Evolutionary conservation across 2,888 invertebrate genomes (phyloP).

Genomic region (Meteorus colon): DNA sequence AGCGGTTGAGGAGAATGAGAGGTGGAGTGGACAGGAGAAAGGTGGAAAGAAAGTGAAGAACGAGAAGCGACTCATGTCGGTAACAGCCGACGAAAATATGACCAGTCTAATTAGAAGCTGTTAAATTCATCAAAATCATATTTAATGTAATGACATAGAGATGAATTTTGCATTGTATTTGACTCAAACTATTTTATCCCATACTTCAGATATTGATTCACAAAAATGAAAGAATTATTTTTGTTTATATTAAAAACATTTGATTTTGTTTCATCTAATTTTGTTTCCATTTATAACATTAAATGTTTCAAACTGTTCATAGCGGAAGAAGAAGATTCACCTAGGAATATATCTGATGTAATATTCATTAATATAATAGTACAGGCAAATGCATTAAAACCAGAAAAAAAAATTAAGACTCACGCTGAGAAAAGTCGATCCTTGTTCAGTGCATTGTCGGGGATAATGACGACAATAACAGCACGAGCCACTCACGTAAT

Average conservation of each 20-base stretch:
- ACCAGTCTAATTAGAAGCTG: conserved; percentile 66
- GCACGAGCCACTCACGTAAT: conserved; percentile 47
- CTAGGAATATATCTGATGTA: too few species aligned
- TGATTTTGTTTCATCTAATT: not conserved
- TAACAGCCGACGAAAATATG: conserved; percentile 55
- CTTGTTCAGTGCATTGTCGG: conserved; percentile 48
- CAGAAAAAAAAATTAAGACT: not conserved
- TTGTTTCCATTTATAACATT: too few species aligned
- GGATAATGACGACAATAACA: conserved; percentile 59
- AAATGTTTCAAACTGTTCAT: not conserved
- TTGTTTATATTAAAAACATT: not conserved
- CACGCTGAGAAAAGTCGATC: not conserved
- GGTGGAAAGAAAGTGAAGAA: conserved; percentile 10
- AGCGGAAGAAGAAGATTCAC: not conserved
- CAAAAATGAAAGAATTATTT: too few species aligned
- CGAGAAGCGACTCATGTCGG: not conserved
- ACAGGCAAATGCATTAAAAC: not conserved
- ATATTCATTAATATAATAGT: too few species aligned
- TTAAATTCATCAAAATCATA: conserved; percentile 67
- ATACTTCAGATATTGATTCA: too few species aligned
- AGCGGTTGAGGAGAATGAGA: conserved; percentile 22
- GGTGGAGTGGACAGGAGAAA: conserved; percentile 22
- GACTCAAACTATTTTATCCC: not conserved
- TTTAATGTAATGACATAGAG: conserved; percentile 49
- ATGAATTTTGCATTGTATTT: conserved; percentile 22